Conservation (phyloP, 1,140 invertebrate species). For the Rhizoglyphus robini region DNA sequence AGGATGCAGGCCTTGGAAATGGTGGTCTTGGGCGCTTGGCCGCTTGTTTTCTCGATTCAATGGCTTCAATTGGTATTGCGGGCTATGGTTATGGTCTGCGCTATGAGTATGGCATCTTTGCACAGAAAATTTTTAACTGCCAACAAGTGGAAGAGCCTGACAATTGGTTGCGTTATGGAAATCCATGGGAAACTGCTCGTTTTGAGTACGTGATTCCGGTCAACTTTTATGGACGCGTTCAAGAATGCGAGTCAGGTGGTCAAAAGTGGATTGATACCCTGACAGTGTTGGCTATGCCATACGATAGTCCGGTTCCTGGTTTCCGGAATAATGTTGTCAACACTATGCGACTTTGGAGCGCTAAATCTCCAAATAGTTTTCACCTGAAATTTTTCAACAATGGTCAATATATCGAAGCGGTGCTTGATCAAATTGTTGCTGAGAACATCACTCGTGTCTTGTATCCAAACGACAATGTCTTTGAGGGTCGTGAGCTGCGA, state of each 20-base stretch:
- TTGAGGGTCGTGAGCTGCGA: conserved; percentile 92
- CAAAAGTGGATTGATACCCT: conserved; percentile 95
- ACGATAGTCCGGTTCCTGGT: conserved; percentile 92
- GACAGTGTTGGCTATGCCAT: conserved; percentile 93
- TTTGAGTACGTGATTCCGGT: conserved; percentile 31
- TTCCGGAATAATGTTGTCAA: conserved; percentile 97
- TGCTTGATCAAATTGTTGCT: conserved; percentile 87
- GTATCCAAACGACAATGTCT: conserved; percentile 99
- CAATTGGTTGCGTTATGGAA: conserved; percentile 33
- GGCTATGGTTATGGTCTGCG: too few species aligned
- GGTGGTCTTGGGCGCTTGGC: conserved; percentile 92
- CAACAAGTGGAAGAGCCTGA: conserved; percentile 31
- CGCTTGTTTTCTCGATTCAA: too few species aligned
- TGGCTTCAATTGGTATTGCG: conserved; percentile 88
- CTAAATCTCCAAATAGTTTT: conserved; percentile 92
- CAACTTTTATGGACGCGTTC: conserved; percentile 30
- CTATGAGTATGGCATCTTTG: conserved; percentile 99
- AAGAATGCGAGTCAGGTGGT: conserved; percentile 61
- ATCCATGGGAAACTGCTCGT: too few species aligned
- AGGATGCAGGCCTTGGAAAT: conserved; percentile 96
- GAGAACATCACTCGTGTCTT: conserved; percentile 96
- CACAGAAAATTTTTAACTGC: conserved; percentile 86
- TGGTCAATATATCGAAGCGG: conserved; percentile 97
- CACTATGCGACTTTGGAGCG: conserved; percentile 92
- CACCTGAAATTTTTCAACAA: conserved; percentile 78